These are phyloP conservation scores for Apodemus speciosus DNA, from an alignment of 2,113 vertebrate species.

Conservation along the genomic window DNA sequence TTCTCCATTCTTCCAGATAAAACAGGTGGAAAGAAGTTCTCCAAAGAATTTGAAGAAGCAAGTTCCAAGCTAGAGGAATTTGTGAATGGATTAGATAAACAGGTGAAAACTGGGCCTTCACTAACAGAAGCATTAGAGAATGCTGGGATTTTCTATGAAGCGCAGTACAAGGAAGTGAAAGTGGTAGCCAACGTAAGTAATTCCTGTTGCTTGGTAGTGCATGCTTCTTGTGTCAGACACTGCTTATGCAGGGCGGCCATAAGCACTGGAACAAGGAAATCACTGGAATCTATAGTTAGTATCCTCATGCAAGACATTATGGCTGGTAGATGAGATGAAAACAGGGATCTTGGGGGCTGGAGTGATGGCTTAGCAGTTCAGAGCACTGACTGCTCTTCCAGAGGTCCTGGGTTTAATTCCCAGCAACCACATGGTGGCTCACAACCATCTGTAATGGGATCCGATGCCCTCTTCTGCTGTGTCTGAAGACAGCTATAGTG, in stretches of 20 bases:
- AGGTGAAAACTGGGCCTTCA: constrained; percentile 91
- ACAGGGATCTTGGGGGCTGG: neutral
- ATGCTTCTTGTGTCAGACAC: neutral
- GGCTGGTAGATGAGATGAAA: neutral
- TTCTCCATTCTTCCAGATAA: constrained; percentile 88
- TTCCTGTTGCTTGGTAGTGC: neutral
- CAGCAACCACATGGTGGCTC: too few relatives aligned
- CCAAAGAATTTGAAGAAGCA: constrained; percentile 97
- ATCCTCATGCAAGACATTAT: neutral
- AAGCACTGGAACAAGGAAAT: neutral
- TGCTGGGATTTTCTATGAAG: constrained; percentile 97
- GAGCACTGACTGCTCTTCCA: too few relatives aligned
- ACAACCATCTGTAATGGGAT: too few relatives aligned
- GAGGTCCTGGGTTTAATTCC: too few relatives aligned
- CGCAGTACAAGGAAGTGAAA: constrained; percentile 98
- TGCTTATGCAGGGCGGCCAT: neutral
- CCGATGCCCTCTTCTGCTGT: too few relatives aligned
- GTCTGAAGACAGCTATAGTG: too few relatives aligned
- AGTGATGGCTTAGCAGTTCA: too few relatives aligned
- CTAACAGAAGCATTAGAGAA: constrained; percentile 95
- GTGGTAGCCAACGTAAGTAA: constrained; percentile 97
- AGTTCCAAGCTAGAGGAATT: constrained; percentile 96
- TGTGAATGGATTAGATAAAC: constrained; percentile 93
- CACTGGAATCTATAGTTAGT: neutral
- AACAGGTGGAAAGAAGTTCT: constrained; percentile 97